Evolutionary conservation across 2,888 invertebrate genomes (phyloP), one percentile per base, ranked within the genome.

Genomic region (Timema podura): DNA sequence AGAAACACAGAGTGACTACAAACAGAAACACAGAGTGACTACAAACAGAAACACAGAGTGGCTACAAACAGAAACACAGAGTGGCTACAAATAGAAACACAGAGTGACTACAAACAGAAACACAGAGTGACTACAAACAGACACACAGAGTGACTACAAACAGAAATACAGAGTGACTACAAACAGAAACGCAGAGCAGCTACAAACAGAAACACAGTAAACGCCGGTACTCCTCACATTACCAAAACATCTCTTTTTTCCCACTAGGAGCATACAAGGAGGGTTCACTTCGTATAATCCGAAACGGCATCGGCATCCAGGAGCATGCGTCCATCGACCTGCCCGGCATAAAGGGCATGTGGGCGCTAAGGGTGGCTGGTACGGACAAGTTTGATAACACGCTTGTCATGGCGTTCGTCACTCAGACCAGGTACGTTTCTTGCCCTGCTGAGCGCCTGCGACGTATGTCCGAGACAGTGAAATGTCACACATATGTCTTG

Each of bases 231-330:
- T 30, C 30, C 30, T 30, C 30, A 30, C 30, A 30, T 30, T 30
- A 30, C 30, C 30, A 30, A 30, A n/a, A 68, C 48, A 46, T 6
- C n/a, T 45, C 48, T n/a, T 5, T 68, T 11, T 16, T 64, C 67
- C 76, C 68, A 70, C 46, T 70, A 87, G 90, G 95, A 10, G 93
- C 94, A 5, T 97, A 92, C 80, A 99, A 98, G 82, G 98, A 98
- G 84, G 99, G 99, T 0, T 97, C 98, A 0, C 83, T 99, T 49
- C 87, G 98, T 68, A 96, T 99, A 72, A 98, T 99, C 74, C 88
- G 98, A 75, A 99, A 98, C 82, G 99, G 99, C 5, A 99, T 99
- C 78, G 99, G 99, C 5, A 98, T 98, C 72, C 96, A 98, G 76
- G 98, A 98, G 81, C 95, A 96, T 80, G 98, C 98, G 0, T 95